Percentiles rank a stretch among this genome's conserved stretches.
phyloP scores from a whole-genome alignment of 2,113 vertebrate species.

The Melanotaenia duboulayi region DNA sequence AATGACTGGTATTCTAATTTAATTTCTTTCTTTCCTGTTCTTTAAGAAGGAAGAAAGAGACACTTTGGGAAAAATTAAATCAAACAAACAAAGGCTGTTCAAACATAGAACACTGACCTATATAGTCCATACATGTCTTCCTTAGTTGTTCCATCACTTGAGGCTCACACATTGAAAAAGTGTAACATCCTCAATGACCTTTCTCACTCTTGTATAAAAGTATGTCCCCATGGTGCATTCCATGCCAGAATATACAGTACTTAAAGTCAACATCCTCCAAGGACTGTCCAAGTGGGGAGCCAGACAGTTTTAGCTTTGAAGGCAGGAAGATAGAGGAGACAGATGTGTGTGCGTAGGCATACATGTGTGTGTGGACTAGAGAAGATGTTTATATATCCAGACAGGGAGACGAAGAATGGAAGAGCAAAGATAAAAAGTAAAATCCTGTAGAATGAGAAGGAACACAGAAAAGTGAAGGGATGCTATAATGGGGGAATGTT shows the following conservation, averaged over 20 bases:
- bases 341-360: background rate
- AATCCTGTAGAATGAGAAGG: slow-evolving; percentile 1
- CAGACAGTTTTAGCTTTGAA: slow-evolving; percentile 55
- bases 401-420: background rate
- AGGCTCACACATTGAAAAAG: background rate
- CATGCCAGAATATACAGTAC: slow-evolving; percentile 18
- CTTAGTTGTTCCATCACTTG: slow-evolving; percentile 1
- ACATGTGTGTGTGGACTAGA: background rate
- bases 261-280: slow-evolving; percentile 51
- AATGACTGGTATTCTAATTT: background rate
- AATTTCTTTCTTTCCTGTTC: background rate
- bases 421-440: slow-evolving; percentile 24
- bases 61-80: background rate
- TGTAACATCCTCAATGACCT: slow-evolving; percentile 17
- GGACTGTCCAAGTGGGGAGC: slow-evolving; percentile 55
- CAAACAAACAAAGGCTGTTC: background rate
- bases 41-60: background rate
- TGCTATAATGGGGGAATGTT: slow-evolving; percentile 16
- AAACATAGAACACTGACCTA: background rate
- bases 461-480: slow-evolving; percentile 7
- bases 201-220: slow-evolving; percentile 17
- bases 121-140: background rate
- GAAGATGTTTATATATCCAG: slow-evolving; percentile 6
- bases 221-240: slow-evolving; percentile 28
- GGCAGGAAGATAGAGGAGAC: slow-evolving; percentile 35